Evolutionary conservation across 1,140 invertebrate species (phyloP).

Genomic region (Zaprionus gabonicus): DNA sequence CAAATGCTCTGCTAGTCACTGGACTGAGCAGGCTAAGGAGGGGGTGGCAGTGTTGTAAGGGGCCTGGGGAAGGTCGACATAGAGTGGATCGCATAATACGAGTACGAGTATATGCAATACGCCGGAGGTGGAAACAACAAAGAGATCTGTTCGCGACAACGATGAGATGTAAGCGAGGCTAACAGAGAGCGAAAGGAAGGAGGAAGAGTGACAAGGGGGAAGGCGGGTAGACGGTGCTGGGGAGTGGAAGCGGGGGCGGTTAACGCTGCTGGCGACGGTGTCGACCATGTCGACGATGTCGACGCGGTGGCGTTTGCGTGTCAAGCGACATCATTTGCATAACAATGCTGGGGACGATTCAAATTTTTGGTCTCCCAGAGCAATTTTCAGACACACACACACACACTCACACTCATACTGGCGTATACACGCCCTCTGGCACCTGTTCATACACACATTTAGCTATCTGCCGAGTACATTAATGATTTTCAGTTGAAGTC

Average conservation of each 20-base stretch:
- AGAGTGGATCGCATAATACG: constrained; percentile 51
- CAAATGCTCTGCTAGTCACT: constrained; percentile 18
- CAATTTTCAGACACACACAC: constrained; percentile 66
- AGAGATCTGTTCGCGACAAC: constrained; percentile 74
- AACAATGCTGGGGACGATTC: constrained; percentile 82
- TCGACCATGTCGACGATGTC: constrained; percentile 30
- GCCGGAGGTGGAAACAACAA: constrained; percentile 66
- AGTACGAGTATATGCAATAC: constrained; percentile 54
- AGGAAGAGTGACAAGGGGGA: not conserved
- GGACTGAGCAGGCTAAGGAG: not conserved
- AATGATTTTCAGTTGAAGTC: constrained; percentile 58
- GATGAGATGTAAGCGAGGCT: constrained; percentile 14
- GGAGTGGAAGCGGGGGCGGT: not conserved
- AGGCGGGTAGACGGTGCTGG: not conserved
- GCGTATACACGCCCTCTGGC: constrained; percentile 52
- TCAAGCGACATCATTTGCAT: constrained; percentile 81
- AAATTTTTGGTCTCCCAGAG: constrained; percentile 81
- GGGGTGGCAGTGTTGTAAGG: not conserved
- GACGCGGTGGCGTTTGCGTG: constrained; percentile 69
- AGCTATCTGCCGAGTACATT: constrained; percentile 51
- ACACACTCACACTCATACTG: constrained; percentile 9
- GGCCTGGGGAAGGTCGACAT: not conserved
- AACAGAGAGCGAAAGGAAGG: not conserved
- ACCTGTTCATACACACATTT: constrained; percentile 55
- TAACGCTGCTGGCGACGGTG: constrained; percentile 19